Evolutionary conservation across 2,797 vertebrate genomes (phyloP).

Genomic region (Neosalanx taihuensis): DNA sequence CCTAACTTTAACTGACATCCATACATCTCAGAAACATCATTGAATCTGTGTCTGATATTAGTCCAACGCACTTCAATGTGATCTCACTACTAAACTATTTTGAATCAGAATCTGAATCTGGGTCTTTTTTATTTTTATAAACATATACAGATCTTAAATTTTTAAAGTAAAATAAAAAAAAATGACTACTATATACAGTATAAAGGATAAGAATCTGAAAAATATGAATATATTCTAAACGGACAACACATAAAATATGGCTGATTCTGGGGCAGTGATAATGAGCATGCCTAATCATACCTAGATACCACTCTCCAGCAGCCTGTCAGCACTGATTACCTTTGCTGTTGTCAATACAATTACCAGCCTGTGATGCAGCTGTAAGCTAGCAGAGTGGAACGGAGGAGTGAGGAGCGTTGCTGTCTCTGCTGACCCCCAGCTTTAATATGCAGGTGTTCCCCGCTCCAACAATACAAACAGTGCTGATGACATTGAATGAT

Average conservation of each 20-base stretch:
- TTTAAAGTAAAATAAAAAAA: too few species aligned
- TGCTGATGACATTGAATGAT: constrained; percentile 1
- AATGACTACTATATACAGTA: too few species aligned
- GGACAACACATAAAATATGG: neutral
- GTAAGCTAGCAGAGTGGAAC: constrained; percentile 23
- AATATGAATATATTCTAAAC: too few species aligned
- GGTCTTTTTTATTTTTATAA: too few species aligned
- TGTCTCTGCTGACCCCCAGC: constrained; percentile 6
- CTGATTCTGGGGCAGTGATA: neutral
- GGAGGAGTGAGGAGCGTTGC: constrained; percentile 17
- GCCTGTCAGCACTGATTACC: constrained; percentile 13
- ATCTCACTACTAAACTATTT: too few species aligned
- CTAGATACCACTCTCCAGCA: neutral
- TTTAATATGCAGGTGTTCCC: neutral
- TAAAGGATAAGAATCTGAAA: too few species aligned
- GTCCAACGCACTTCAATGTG: too few species aligned
- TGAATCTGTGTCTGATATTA: too few species aligned
- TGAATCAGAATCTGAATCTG: too few species aligned
- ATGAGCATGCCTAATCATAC: constrained; percentile 15
- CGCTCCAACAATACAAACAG: neutral
- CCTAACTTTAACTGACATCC: too few species aligned
- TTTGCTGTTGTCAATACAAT: constrained; percentile 17
- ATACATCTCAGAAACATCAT: too few species aligned
- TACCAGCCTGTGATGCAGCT: constrained; percentile 10
- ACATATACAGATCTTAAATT: too few species aligned